phyloP scores from a whole-genome alignment of 2,797 vertebrate species.

The Denticeps clupeoides region DNA sequence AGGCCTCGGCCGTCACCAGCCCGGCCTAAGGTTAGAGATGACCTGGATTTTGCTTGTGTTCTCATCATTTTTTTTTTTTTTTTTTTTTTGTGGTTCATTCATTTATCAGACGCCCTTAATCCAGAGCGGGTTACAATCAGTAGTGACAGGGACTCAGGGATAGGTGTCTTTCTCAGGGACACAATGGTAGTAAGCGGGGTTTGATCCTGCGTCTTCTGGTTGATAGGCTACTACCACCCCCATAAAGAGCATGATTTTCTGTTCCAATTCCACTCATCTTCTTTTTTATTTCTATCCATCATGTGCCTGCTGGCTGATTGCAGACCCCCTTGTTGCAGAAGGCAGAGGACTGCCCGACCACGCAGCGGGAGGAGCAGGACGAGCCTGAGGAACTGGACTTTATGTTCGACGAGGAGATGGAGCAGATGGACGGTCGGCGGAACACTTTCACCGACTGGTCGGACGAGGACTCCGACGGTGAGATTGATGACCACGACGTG shows the following conservation, averaged over 20 bases:
- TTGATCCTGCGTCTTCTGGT: no score
- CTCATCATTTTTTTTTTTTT: background rate
- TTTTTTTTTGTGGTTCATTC: no score
- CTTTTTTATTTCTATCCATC: background rate
- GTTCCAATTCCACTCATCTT: background rate
- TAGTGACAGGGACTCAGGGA: no score
- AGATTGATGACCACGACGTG: conserved; percentile 89
- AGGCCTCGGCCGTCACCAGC: conserved; percentile 83
- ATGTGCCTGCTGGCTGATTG: background rate
- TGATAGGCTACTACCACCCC: no score
- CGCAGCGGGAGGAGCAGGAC: conserved; percentile 68
- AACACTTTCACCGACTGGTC: conserved; percentile 98
- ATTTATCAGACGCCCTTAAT: no score
- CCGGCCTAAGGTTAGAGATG: conserved; percentile 67
- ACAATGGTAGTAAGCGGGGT: no score
- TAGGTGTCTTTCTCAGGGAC: no score
- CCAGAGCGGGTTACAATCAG: no score
- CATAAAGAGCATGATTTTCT: no score
- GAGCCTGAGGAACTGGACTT: conserved; percentile 96
- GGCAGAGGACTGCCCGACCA: conserved; percentile 45
- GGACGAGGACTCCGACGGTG: conserved; percentile 88
- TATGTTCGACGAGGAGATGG: conserved; percentile 97
- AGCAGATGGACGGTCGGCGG: conserved; percentile 90
- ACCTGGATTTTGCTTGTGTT: background rate
- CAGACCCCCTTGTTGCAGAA: conserved; percentile 44